Base-by-base conservation (phyloP, 2,113 vertebrate species). In the Kryptolebias marmoratus region DNA sequence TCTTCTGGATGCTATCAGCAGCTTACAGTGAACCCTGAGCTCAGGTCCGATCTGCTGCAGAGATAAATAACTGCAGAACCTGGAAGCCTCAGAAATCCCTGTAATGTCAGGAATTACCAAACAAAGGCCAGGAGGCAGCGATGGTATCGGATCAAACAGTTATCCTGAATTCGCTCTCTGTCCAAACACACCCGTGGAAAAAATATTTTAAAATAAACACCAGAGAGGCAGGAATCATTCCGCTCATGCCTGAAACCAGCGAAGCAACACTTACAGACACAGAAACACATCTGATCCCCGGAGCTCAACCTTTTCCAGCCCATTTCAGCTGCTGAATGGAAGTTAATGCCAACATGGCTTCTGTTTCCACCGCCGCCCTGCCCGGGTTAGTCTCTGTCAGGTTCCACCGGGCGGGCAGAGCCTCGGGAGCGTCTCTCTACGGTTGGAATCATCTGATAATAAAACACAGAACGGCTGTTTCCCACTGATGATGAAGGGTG, bases 311-410 rank as follows among this genome's bases (percentile, higher is more conserved):
- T 71, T 45, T 71, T 79, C 48, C 73, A 66, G 75, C 50, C 79
- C 79, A 79, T 69, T 85, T 73, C 49, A 39, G 50, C 14, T 2
- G 0, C 1, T 81, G 79, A 88, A 87, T 57, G 65, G 79, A 50
- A 36, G 53, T 66, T 73, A 65, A 81, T 49, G n/a, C 6, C 27
- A 55, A 31, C 27, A 22, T 8, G 52, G 16, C 22, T 22, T 22
- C 54, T 18, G 11, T 68, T 54, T 44, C 53, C 47, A 11, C 16
- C 58, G 36, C 45, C n/a, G 11, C 58, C n/a, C 55, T 16, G 66
- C 48, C 22, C 57, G 1, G n/a, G n/a, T 52, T 28, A 9, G 44
- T 14, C 18, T 47, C 13, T 36, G 39, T 32, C 31, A 3, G 14
- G n/a, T 5, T 47, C 16, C 18, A 31, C 5, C 39, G 39, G 14